phyloP scores from a whole-genome alignment of 2,113 vertebrate genomes.

The Mionectes macconnelli region DNA sequence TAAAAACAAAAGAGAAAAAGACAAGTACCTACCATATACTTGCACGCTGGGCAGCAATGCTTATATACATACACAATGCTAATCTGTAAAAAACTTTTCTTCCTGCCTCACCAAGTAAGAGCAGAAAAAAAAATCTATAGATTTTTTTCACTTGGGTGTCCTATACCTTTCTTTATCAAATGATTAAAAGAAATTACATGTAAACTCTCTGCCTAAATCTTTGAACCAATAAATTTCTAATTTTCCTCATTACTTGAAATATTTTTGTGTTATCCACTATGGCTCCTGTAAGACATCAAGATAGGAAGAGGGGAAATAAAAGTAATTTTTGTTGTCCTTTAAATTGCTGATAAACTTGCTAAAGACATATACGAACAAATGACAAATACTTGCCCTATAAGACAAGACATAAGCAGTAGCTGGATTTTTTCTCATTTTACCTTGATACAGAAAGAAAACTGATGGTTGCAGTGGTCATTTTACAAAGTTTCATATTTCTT shows the following conservation, averaged over 20 bases:
- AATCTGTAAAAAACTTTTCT: neutral
- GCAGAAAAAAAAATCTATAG: neutral
- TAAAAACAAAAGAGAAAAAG: neutral
- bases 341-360: neutral
- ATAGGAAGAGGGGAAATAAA: neutral
- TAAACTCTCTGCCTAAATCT: neutral
- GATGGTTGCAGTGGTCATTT: neutral
- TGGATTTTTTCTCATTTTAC: neutral
- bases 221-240: neutral
- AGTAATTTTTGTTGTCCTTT: neutral
- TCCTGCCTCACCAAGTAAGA: neutral
- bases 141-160: neutral
- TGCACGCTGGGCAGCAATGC: neutral
- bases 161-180: neutral
- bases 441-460: neutral
- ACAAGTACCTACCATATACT: neutral
- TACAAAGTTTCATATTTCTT: neutral
- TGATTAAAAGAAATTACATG: neutral
- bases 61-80: neutral
- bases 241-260: neutral
- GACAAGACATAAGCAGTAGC: neutral
- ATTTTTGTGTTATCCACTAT: neutral
- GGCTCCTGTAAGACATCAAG: neutral
- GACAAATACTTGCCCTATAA: neutral
- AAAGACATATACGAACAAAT: neutral